These are phyloP conservation scores for Phaenicophaeus curvirostris DNA, from an alignment of 2,797 vertebrate species.

Conservation along the genomic window DNA sequence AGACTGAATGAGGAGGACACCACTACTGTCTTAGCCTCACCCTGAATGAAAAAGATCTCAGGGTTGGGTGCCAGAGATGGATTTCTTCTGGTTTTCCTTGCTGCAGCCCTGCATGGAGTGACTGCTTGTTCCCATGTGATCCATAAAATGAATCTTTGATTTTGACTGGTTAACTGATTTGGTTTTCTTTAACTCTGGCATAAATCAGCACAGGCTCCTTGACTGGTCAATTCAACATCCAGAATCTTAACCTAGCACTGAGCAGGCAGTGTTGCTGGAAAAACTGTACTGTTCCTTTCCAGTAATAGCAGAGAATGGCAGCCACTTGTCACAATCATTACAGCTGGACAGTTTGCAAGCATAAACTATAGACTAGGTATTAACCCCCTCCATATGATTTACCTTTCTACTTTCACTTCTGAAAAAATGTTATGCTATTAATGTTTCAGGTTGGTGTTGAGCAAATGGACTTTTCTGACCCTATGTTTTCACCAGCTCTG, in stretches of 20 bases:
- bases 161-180: not conserved
- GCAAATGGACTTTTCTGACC: not conserved
- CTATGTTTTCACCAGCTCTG: not conserved
- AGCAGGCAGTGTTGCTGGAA: not conserved
- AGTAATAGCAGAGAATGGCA: not conserved
- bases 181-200: not conserved
- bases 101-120: not conserved
- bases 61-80: not conserved
- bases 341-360: not conserved
- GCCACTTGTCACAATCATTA: not conserved
- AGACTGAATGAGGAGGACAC: not conserved
- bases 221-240: not conserved
- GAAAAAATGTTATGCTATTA: not conserved
- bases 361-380: not conserved
- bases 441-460: not conserved
- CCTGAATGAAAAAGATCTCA: not conserved
- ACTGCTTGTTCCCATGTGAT: not conserved
- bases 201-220: not conserved
- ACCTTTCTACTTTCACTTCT: not conserved
- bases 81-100: not conserved
- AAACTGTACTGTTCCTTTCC: not conserved
- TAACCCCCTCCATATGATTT: rapidly evolving
- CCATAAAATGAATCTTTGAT: not conserved
- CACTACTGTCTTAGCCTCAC: not conserved
- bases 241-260: not conserved